These are phyloP conservation scores for Enteromius paludinosus DNA, from an alignment of 2,797 vertebrate species.

Conservation along the genomic window DNA sequence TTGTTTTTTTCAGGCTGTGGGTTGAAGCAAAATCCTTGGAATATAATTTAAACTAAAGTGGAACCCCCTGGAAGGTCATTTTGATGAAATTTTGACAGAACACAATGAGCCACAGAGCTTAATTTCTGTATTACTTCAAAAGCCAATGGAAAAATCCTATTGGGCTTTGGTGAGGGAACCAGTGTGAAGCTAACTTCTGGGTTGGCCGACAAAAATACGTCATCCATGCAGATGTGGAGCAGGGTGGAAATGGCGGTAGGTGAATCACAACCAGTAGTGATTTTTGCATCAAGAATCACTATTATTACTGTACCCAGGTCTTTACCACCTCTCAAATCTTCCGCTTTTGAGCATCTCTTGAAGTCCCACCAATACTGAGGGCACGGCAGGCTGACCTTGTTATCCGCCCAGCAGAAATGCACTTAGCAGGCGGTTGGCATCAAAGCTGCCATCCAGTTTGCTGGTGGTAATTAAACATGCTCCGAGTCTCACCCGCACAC, in stretches of 20 bases:
- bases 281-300: background rate
- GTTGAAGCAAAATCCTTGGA: background rate
- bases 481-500: constrained; percentile 54
- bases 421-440: constrained; percentile 67
- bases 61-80: background rate
- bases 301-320: constrained; percentile 16
- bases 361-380: constrained; percentile 48
- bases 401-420: constrained; percentile 67
- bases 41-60: background rate
- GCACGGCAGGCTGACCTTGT: constrained; percentile 64
- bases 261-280: background rate
- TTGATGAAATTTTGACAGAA: background rate
- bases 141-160: background rate
- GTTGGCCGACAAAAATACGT: background rate
- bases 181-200: background rate
- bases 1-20: background rate
- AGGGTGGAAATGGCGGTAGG: background rate
- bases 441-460: constrained; percentile 59
- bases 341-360: constrained; percentile 25
- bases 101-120: background rate
- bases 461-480: constrained; percentile 70
- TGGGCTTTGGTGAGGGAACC: background rate
- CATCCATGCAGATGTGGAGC: background rate
- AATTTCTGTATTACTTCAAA: background rate
- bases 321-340: constrained; percentile 22